Evolutionary conservation across 2,888 invertebrate species (phyloP).

Genomic region (Pristionchus mayeri): DNA sequence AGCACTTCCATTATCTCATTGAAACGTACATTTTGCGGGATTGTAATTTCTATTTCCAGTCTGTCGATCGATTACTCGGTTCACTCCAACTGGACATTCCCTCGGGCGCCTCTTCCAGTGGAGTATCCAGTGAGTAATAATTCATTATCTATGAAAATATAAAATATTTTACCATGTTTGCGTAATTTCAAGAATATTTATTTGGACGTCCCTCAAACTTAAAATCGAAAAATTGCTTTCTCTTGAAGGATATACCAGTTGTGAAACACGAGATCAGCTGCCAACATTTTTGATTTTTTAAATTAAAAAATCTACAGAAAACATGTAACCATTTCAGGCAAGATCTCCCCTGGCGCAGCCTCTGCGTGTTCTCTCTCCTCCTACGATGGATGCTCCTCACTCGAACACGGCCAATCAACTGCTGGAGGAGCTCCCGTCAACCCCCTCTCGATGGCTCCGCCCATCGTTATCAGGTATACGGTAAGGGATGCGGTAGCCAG

Average conservation of each 20-base stretch:
- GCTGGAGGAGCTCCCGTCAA: conserved; percentile 16
- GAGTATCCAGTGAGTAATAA: conserved; percentile 29
- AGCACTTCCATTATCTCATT: no score
- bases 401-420: conserved; percentile 16
- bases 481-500: neutral
- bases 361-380: conserved; percentile 73
- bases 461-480: conserved; percentile 49
- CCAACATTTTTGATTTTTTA: no score
- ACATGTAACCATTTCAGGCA: conserved; percentile 49
- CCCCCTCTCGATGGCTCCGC: conserved; percentile 46
- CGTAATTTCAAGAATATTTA: no score
- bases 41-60: neutral
- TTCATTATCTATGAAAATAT: no score
- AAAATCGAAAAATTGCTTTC: no score
- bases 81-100: conserved; percentile 65
- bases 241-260: no score
- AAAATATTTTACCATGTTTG: no score
- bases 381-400: conserved; percentile 48
- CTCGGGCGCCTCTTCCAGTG: conserved; percentile 48
- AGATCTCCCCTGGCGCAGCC: conserved; percentile 71
- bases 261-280: neutral
- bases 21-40: no score
- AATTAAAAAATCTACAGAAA: no score
- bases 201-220: no score
- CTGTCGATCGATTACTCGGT: conserved; percentile 44